Evolutionary conservation across 2,113 vertebrate genomes (phyloP).

Genomic region (Pelusios castaneus): DNA sequence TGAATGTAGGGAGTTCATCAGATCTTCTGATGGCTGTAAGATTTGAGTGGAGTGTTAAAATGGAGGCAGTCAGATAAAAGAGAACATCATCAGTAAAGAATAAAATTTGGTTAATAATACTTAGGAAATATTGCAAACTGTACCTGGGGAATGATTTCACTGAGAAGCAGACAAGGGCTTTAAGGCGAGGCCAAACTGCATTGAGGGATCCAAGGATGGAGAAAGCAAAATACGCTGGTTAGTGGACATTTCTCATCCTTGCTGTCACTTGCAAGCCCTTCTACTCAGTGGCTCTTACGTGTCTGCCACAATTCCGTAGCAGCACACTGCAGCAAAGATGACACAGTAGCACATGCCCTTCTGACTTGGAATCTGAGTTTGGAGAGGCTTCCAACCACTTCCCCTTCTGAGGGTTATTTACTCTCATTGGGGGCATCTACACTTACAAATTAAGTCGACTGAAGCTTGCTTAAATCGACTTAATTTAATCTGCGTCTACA

Average conservation of each 20-base stretch:
- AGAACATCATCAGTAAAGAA: not conserved
- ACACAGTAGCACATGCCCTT: accelerated
- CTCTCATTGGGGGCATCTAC: too few relatives aligned
- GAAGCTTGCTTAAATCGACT: too few relatives aligned
- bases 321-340: not conserved
- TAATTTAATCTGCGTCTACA: too few relatives aligned
- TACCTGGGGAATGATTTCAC: not conserved
- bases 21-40: not conserved
- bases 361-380: not conserved
- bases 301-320: not conserved
- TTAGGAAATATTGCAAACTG: not conserved
- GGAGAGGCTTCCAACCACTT: not conserved
- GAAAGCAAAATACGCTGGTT: not conserved
- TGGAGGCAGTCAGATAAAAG: not conserved
- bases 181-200: not conserved
- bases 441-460: too few relatives aligned
- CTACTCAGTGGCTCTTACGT: not conserved
- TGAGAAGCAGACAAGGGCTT: not conserved
- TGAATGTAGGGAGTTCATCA: not conserved
- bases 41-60: not conserved
- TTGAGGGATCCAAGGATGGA: not conserved
- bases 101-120: not conserved
- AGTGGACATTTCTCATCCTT: not conserved
- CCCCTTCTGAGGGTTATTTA: not conserved
- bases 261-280: not conserved